phyloP scores from a whole-genome alignment of 1,140 invertebrate genomes.

The Pararge aegeria region DNA sequence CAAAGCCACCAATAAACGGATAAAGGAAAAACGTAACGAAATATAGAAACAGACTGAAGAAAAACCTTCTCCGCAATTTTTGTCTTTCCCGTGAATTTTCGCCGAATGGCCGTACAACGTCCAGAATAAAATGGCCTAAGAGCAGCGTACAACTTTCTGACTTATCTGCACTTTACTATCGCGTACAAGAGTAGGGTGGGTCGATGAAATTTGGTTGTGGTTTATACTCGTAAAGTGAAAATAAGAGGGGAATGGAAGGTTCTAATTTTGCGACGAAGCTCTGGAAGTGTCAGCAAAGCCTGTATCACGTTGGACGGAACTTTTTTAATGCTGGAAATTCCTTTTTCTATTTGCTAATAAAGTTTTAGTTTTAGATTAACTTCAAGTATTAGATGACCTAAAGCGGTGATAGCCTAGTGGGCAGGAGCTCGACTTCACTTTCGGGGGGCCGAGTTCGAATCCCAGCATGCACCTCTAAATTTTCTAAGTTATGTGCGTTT shows the following conservation, averaged over 20 bases:
- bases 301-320: conserved; percentile 35
- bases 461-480: too few species aligned
- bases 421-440: too few species aligned
- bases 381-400: too few species aligned
- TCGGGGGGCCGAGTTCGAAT: too few species aligned
- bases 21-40: conserved; percentile 55
- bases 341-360: conserved; percentile 12
- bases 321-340: conserved; percentile 35
- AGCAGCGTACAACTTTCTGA: conserved; percentile 7
- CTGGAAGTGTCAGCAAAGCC: conserved; percentile 46
- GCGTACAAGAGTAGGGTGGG: conserved; percentile 28
- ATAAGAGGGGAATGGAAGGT: conserved; percentile 53
- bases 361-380: too few species aligned
- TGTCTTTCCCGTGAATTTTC: conserved; percentile 40
- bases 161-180: conserved; percentile 28
- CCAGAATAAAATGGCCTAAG: conserved; percentile 39
- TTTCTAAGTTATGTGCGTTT: too few species aligned
- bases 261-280: conserved; percentile 56
- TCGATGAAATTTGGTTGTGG: conserved; percentile 32
- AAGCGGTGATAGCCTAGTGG: too few species aligned
- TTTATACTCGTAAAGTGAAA: conserved; percentile 60
- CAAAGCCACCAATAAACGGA: conserved; percentile 58
- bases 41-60: conserved; percentile 61
- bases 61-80: conserved; percentile 59
- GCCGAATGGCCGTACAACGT: conserved; percentile 42